Base-by-base conservation (phyloP, 2,888 invertebrate genomes). In the Catocala nupta region DNA sequence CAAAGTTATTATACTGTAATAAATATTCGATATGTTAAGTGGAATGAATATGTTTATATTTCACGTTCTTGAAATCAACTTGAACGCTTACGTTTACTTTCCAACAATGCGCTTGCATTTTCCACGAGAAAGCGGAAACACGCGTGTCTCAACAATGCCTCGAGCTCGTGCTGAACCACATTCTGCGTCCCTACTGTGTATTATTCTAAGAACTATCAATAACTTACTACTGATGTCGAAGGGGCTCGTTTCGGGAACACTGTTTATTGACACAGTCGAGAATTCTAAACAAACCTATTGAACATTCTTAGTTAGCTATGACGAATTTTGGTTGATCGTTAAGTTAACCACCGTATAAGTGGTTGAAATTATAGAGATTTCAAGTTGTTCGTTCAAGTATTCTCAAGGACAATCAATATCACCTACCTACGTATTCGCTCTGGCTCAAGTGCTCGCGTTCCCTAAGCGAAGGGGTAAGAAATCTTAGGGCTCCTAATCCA, bases 81-180 rank as follows among this genome's bases (percentile, higher is more conserved):
- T 75, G 80, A 81, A 74, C 74, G 78, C 80, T 74, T 75, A 80
- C 79, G 85, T 88, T 88, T 89, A 88, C 92, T 93, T 92, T 92
- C 92, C 91, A 91, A 89, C 84, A 83, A 87, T 85, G 87, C 84
- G 91, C 87, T 83, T 90, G 90, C 92, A 91, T 93, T 93, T 93
- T 93, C 88, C 91, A 88, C 92, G 93, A 88, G 93, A 94, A 93
- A 93, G 93, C 93, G 93, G 93, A 93, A 93, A 92, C 90, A 86
- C 90, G 90, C 88, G 89, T 89, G 88, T 90, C 86, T 86, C 83
- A 85, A 93, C 93, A 94, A 91, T 92, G 86, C 86, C 86, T 79
- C 81, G 80, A 84, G 83, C 87, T 87, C 88, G 90, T 88, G 90
- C 86, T 86, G 83, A 84, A 84, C 86, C 85, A 89, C 87, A 91